Evolutionary conservation across 2,797 vertebrate genomes (phyloP).

Genomic region (Manis pentadactyla): DNA sequence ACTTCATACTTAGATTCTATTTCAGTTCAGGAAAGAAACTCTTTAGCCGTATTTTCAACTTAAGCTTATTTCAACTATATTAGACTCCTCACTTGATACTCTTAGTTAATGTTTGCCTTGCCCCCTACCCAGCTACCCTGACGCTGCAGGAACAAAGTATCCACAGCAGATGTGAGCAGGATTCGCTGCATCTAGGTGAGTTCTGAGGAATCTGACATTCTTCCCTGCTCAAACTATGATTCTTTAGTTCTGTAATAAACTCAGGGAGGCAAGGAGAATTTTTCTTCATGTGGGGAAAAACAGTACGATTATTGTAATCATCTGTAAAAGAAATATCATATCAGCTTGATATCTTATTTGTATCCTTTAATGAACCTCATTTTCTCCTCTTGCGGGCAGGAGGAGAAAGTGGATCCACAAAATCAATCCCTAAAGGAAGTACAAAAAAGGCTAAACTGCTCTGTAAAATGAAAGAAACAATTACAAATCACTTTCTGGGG

Average conservation of each 20-base stretch:
- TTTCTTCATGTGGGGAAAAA: background rate
- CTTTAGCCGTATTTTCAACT: background rate
- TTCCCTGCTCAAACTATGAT: background rate
- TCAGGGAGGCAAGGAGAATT: background rate
- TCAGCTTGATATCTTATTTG: background rate
- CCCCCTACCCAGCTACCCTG: background rate
- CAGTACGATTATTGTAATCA: background rate
- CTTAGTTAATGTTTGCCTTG: background rate
- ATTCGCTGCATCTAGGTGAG: background rate
- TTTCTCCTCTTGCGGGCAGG: background rate
- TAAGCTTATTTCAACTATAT: background rate
- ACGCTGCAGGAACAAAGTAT: background rate
- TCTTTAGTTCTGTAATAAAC: background rate
- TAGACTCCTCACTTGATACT: background rate
- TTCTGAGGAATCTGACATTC: background rate
- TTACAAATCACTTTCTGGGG: background rate
- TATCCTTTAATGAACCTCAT: background rate
- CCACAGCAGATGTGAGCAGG: background rate
- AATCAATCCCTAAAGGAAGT: background rate
- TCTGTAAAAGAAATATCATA: background rate
- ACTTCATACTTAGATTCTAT: constrained; percentile 9
- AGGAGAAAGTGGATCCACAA: background rate
- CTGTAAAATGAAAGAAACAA: background rate
- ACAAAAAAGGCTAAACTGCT: background rate
- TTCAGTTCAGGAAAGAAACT: background rate